Percentiles rank a stretch among this genome's conserved stretches.
Conservation (phyloP, 2,113 vertebrate species). For the Laticauda laticaudata region DNA sequence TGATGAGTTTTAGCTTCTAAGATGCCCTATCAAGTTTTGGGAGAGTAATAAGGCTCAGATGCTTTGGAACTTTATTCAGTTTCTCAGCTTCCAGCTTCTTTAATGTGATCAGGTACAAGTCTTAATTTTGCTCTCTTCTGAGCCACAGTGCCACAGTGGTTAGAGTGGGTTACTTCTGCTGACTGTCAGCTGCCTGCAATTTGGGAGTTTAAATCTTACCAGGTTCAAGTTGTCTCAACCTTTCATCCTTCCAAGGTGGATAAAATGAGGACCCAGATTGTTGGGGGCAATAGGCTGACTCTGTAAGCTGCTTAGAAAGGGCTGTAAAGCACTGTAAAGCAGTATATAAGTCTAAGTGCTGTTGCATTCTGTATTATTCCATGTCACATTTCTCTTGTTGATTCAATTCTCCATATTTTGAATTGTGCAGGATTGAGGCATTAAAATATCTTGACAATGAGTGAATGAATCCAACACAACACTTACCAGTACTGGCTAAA, state of each 20-base stretch:
- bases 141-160: too few relatives aligned
- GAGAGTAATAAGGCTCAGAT: not conserved
- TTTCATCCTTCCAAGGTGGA: too few relatives aligned
- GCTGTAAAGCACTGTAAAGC: too few relatives aligned
- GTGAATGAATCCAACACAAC: not conserved
- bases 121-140: not conserved
- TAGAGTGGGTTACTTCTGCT: too few relatives aligned
- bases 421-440: not conserved
- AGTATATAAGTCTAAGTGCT: too few relatives aligned
- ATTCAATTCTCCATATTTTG: not conserved
- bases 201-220: too few relatives aligned
- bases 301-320: too few relatives aligned
- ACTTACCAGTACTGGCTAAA: not conserved
- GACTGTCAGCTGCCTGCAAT: too few relatives aligned
- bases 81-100: not conserved
- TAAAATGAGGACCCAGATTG: too few relatives aligned
- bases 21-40: not conserved
- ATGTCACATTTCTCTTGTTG: not conserved
- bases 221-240: too few relatives aligned
- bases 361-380: not conserved
- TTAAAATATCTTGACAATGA: not conserved
- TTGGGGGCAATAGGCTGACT: too few relatives aligned
- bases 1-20: not conserved
- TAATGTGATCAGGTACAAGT: not conserved
- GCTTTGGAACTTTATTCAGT: not conserved